A percentile compares a stretch with the other conserved stretches of the same genome.
Evolutionary conservation across 2,888 invertebrate species (phyloP).

Genomic region (Smittia aterrima): DNA sequence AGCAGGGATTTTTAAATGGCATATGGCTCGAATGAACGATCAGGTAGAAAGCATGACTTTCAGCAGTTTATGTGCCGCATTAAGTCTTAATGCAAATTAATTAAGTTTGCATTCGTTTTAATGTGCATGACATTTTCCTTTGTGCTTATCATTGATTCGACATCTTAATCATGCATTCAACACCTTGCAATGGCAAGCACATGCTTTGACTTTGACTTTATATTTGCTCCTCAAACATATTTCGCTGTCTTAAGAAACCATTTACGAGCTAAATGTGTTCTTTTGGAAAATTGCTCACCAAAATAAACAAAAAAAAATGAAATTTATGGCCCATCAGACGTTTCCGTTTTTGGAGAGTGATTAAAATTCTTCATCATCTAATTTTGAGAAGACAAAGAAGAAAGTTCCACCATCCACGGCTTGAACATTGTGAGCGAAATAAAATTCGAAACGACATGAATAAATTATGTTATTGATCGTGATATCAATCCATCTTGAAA

Average conservation of each 20-base stretch:
- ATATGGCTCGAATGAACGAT: background rate
- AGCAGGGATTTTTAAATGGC: background rate
- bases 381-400: no score
- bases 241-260: no score
- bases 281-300: background rate
- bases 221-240: background rate
- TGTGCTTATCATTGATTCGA: constrained; percentile 5
- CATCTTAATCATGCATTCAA: constrained; percentile 38
- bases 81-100: constrained; percentile 33
- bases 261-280: background rate
- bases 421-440: background rate
- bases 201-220: background rate
- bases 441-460: background rate
- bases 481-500: background rate
- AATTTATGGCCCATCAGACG: constrained; percentile 33
- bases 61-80: no score
- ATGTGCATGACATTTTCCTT: constrained; percentile 29
- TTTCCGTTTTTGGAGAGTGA: constrained; percentile 23
- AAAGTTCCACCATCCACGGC: no score
- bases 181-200: constrained; percentile 22
- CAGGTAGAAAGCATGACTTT: background rate
- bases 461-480: background rate
- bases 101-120: constrained; percentile 17
- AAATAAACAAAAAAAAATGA: background rate
- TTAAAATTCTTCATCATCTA: background rate